A percentile compares a stretch with the other conserved stretches of the same genome.
Evolutionary conservation across 1,140 invertebrate genomes (phyloP).

Genomic region (Zaprionus camerounensis): DNA sequence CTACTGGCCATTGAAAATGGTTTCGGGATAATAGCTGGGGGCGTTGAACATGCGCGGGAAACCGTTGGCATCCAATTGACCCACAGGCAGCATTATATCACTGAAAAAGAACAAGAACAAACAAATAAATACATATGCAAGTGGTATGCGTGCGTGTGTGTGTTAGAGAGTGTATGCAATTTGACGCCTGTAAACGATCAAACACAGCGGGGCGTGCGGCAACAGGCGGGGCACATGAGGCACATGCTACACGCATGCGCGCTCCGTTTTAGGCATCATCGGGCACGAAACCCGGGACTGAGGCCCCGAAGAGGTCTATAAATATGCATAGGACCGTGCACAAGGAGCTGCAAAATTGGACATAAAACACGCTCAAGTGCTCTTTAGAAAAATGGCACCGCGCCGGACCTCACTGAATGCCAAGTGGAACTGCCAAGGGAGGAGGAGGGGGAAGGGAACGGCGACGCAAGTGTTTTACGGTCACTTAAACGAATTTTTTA

Average conservation of each 20-base stretch:
- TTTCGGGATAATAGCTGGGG: slow-evolving; percentile 83
- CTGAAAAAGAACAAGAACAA: slow-evolving; percentile 48
- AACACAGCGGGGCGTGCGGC: slow-evolving; percentile 60
- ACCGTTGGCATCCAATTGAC: slow-evolving; percentile 78
- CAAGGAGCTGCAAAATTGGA: slow-evolving; percentile 74
- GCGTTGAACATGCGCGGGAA: slow-evolving; percentile 84
- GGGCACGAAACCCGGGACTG: slow-evolving; percentile 59
- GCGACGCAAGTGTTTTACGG: slow-evolving; percentile 76
- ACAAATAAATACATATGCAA: slow-evolving; percentile 10
- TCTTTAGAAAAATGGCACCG: slow-evolving; percentile 42
- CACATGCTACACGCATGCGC: slow-evolving; percentile 82
- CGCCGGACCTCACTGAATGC: slow-evolving; percentile 24
- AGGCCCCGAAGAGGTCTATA: slow-evolving; percentile 60
- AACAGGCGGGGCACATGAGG: slow-evolving; percentile 70
- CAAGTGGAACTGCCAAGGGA: slow-evolving; percentile 4
- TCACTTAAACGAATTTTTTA: slow-evolving; percentile 76
- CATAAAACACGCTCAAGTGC: slow-evolving; percentile 83
- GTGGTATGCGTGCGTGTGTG: slow-evolving; percentile 20
- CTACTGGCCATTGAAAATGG: slow-evolving; percentile 83
- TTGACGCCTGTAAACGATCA: slow-evolving; percentile 63
- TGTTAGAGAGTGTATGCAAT: slow-evolving; percentile 58
- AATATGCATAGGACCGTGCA: slow-evolving; percentile 72
- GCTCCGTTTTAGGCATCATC: slow-evolving; percentile 53
- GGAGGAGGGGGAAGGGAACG: slow-evolving; percentile 1
- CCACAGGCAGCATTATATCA: slow-evolving; percentile 82